Conservation (phyloP, 2,888 invertebrate genomes). For the Dasypolia templi region DNA sequence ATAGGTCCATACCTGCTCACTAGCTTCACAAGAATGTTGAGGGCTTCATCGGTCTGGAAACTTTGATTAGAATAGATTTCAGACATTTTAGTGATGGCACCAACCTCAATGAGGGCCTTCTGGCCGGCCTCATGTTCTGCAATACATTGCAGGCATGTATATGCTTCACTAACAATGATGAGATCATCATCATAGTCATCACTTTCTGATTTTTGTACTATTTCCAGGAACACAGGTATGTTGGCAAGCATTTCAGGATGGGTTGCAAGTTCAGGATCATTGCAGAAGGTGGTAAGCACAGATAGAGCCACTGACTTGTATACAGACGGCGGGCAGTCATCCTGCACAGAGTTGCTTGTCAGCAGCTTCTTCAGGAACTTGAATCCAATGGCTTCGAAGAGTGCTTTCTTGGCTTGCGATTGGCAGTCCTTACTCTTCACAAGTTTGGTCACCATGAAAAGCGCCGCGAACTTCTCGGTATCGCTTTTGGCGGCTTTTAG, state of each 20-base stretch:
- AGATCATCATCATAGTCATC: conserved; percentile 96
- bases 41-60: conserved; percentile 96
- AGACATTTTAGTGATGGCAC: conserved; percentile 95
- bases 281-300: conserved; percentile 96
- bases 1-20: conserved; percentile 93
- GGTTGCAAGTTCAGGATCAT: conserved; percentile 94
- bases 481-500: conserved; percentile 95
- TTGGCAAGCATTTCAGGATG: conserved; percentile 96
- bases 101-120: conserved; percentile 94
- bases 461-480: conserved; percentile 97
- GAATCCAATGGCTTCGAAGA: conserved; percentile 97
- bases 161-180: conserved; percentile 96
- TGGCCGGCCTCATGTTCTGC: conserved; percentile 95
- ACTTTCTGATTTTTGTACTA: conserved; percentile 95
- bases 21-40: conserved; percentile 94
- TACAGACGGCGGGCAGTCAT: conserved; percentile 96
- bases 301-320: conserved; percentile 98
- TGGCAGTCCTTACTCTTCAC: conserved; percentile 96
- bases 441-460: conserved; percentile 97
- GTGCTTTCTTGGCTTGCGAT: conserved; percentile 93
- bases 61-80: conserved; percentile 96
- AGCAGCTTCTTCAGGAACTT: conserved; percentile 95
- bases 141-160: conserved; percentile 95
- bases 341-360: conserved; percentile 93
- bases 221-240: conserved; percentile 95